These are phyloP conservation scores for Battus philenor DNA, from an alignment of 1,140 invertebrate species.

Conservation along the genomic window DNA sequence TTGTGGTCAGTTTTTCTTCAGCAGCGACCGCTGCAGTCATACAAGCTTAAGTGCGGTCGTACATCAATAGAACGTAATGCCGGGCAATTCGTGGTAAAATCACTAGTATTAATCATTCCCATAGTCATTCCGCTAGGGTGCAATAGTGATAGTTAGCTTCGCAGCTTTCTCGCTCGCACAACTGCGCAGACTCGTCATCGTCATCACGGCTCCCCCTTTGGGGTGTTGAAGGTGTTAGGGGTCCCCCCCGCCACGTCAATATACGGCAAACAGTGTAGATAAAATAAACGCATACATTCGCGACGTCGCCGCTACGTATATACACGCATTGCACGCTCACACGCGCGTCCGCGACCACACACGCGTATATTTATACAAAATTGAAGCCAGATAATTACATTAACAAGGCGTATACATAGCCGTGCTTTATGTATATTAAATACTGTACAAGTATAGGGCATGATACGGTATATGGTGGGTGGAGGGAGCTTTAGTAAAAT, in stretches of 20 bases:
- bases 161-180: conserved; percentile 40
- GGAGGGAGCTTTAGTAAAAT: conserved; percentile 30
- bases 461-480: conserved; percentile 2
- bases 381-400: conserved; percentile 66
- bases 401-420: conserved; percentile 31
- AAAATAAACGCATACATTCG: conserved; percentile 54
- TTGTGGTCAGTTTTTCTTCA: no score
- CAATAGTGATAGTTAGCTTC: conserved; percentile 27
- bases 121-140: conserved; percentile 22
- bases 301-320: conserved; percentile 14
- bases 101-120: conserved; percentile 37
- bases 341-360: conserved; percentile 26
- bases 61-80: conserved; percentile 41
- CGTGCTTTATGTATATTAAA: conserved; percentile 18
- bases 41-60: conserved; percentile 19
- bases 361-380: conserved; percentile 54
- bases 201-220: conserved; percentile 44
- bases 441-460: conserved; percentile 4
- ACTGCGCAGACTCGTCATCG: conserved; percentile 61
- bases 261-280: conserved; percentile 54
- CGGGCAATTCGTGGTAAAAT: conserved; percentile 35
- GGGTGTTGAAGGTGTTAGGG: conserved; percentile 23
- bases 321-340: conserved; percentile 19
- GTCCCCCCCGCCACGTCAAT: conserved; percentile 46
- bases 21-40: no score